A percentile compares a stretch with the other conserved stretches of the same genome.
Conservation (phyloP, 1,140 invertebrate species). For the Stegodyphus mimosarum region DNA sequence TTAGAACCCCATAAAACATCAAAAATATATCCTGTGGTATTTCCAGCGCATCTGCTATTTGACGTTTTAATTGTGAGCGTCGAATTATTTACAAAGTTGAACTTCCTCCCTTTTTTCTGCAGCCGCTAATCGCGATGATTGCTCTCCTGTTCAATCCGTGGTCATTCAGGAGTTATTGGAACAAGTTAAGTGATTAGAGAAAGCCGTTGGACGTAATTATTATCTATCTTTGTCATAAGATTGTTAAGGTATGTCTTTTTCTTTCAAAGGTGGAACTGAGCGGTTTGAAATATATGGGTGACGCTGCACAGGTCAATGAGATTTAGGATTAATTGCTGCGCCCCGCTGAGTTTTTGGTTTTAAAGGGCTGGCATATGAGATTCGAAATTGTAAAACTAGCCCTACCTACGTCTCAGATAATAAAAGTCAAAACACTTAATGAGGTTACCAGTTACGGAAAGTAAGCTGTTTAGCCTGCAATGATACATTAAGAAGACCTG, state of each 20-base stretch:
- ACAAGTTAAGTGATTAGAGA: conserved; percentile 59
- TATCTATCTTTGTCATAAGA: conserved; percentile 53
- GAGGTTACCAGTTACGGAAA: too few species aligned
- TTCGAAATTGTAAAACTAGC: neutral
- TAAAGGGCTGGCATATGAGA: conserved; percentile 23
- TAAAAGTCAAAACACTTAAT: too few species aligned
- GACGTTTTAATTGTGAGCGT: conserved; percentile 56
- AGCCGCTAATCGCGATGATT: conserved; percentile 33
- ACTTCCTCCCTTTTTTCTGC: conserved; percentile 5
- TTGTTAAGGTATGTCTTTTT: conserved; percentile 44
- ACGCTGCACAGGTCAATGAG: conserved; percentile 41
- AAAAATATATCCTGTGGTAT: conserved; percentile 43
- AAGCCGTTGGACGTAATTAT: conserved; percentile 46
- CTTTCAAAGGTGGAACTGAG: conserved; percentile 10
- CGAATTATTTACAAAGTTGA: conserved; percentile 46
- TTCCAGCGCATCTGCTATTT: conserved; percentile 36
- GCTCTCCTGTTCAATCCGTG: conserved; percentile 32
- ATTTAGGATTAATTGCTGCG: conserved; percentile 55
- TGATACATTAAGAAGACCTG: too few species aligned
- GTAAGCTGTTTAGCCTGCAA: too few species aligned
- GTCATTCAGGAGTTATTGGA: conserved; percentile 48
- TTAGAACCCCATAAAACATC: conserved; percentile 58
- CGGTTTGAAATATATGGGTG: conserved; percentile 50
- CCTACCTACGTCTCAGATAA: neutral
- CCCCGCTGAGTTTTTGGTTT: conserved; percentile 39